Base-by-base conservation (phyloP, 1,140 invertebrate species). In the Aphelinus certus region DNA sequence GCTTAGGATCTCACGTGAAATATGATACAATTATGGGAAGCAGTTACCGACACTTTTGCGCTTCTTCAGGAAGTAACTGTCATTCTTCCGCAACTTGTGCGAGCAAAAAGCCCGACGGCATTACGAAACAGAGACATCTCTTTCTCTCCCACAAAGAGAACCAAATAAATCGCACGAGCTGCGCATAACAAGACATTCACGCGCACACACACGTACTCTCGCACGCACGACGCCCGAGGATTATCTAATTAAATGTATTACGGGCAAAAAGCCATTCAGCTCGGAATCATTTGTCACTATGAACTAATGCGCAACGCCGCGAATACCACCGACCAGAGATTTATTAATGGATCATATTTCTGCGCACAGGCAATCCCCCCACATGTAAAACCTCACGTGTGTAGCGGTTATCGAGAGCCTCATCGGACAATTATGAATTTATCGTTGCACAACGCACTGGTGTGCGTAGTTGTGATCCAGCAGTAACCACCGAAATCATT, bases 1-100 rank as follows among this genome's bases (percentile, higher is more conserved):
- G 67, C 4, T 49, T 49, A 4, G 51, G 51, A 53, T 53, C 51
- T 53, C 51, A 53, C 51, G 51, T 53, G 51, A 53, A 53, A 53
- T 53, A 53, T 53, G 51, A 53, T 53, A 72, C 71, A 72, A 72
- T 65, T 58, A 72, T 58, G 62, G 43, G 63, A 72, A 66, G 58
- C 48, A 26, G 10, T 57, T 63, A 56, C 49, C 61, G 61, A 62
- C 62, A 55, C 55, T 51, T 65, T 72, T 42, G 55, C 55, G 47
- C 47, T 42, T 51, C 55, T 58, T 65, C 3, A n/a, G 46, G 55
- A 72, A 72, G 53, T 72, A 65, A 58, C 53, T 57, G 62, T 58
- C 63, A 43, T 65, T 57, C 45, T 26, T 26, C 26, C 26, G 26
- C 26, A 26, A 26, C 26, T 26, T 10, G 61, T 3, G 45, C 45